Base-by-base conservation (phyloP, 1,140 invertebrate species). In the Cyphomyrmex costatus region DNA sequence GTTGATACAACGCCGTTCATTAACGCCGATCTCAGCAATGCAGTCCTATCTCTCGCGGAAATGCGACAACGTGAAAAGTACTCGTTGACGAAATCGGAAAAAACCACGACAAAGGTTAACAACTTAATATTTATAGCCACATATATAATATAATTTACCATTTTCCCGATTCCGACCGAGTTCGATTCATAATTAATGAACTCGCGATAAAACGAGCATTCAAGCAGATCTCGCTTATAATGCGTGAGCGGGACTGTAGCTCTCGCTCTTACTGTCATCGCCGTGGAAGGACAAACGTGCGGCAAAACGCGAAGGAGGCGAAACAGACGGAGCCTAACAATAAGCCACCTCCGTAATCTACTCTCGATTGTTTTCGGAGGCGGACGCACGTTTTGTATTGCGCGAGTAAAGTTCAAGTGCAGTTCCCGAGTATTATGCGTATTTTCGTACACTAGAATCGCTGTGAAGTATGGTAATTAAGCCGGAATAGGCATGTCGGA, bases 271-370 rank as follows among this genome's bases (percentile, higher is more conserved):
- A 30, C 24, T 46, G 24, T 73, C 53, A 49, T 61, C 7, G 33
- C 33, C 12, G 21, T 60, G 8, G 33, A 82, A 73, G 79, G 53
- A 83, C 53, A 73, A 83, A 60, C 10, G 16, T 30, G n/a, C n/a
- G 51, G 36, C 16, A 33, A 58, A 71, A 30, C 3, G 2, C 24
- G 36, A 73, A 24, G 16, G 42, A 49, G 33, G 14, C 46, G 14
- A 16, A 19, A 51, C 19, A 74, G 53, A 46, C 71, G 30, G 51
- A 21, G 24, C 33, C 14, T 21, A 36, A 33, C 36, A 42, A 42
- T 42, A 42, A 42, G 30, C 12, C 21, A 3, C 14, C 30, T 79
- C n/a, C 36, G 4, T 53, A 53, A 78, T 78, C 58, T 14, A 1
- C 14, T 30, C 21, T 19, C 10, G 24, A 24, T 27, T 61, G 68